phyloP scores from a whole-genome alignment of 2,888 invertebrate genomes.

The Nudaria mundana region DNA sequence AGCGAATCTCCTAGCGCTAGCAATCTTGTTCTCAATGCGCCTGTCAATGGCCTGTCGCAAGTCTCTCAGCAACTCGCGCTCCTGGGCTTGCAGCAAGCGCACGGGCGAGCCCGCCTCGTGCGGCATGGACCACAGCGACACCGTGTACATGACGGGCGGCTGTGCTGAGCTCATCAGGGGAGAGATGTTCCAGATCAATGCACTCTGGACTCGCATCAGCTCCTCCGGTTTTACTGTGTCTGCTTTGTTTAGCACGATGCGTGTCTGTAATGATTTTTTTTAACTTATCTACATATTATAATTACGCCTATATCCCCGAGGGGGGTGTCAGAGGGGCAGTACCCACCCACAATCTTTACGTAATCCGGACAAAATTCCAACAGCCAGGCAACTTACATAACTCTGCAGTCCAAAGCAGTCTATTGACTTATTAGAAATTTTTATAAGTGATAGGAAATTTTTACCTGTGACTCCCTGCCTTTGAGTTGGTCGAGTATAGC shows the following conservation, averaged over 20 bases:
- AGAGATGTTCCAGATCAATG: slow-evolving; percentile 98
- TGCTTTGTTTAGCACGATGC: slow-evolving; percentile 96
- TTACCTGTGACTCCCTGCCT: slow-evolving; percentile 93
- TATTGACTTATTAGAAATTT: no score
- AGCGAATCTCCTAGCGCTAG: slow-evolving; percentile 96
- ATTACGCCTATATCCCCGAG: no score
- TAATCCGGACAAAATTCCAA: no score
- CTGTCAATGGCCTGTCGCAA: slow-evolving; percentile 92
- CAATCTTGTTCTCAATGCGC: slow-evolving; percentile 96
- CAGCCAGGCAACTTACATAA: no score
- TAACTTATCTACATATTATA: no score
- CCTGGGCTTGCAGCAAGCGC: slow-evolving; percentile 92
- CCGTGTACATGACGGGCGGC: slow-evolving; percentile 95
- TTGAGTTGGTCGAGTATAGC: slow-evolving; percentile 96
- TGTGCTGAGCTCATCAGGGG: slow-evolving; percentile 97
- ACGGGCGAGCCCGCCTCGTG: slow-evolving; percentile 91
- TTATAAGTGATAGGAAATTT: no score
- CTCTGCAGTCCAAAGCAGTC: no score
- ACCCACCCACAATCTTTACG: no score
- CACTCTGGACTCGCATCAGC: slow-evolving; percentile 95
- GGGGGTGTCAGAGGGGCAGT: no score
- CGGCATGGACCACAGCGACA: slow-evolving; percentile 93
- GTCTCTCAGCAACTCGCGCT: slow-evolving; percentile 92
- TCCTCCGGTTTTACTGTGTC: slow-evolving; percentile 96
- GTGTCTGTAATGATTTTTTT: slow-evolving; percentile 85